Conservation (phyloP, 2,797 vertebrate species). For the Merluccius polli region DNA sequence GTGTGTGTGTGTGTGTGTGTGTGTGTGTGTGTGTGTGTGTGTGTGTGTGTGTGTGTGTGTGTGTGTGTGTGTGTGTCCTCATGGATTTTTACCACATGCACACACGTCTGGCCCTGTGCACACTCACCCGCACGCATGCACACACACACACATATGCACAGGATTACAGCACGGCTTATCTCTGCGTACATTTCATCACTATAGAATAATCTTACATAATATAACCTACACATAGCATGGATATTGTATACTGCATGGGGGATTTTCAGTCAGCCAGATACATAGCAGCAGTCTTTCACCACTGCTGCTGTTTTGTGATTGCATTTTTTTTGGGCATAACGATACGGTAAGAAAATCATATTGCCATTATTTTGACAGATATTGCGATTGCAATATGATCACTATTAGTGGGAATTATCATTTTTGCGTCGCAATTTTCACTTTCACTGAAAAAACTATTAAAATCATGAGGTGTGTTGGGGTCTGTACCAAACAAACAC, state of each 20-base stretch:
- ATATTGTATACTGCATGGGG: constrained; percentile 12
- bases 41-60: constrained; percentile 12
- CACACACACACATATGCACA: constrained; percentile 12
- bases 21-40: constrained; percentile 1
- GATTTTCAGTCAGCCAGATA: constrained; percentile 4
- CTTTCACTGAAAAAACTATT: too few relatives aligned
- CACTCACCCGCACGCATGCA: constrained; percentile 2
- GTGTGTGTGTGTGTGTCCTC: constrained; percentile 23
- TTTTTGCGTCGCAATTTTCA: too few relatives aligned
- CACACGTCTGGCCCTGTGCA: too few relatives aligned
- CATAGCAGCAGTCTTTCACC: neutral
- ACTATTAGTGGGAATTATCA: too few relatives aligned
- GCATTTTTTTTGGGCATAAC: too few relatives aligned
- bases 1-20: constrained; percentile 13
- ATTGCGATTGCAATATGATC: too few relatives aligned
- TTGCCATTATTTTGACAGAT: too few relatives aligned
- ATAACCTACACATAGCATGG: neutral
- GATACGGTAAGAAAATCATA: too few relatives aligned
- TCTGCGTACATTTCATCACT: constrained; percentile 32
- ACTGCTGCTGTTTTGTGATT: neutral
- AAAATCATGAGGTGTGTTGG: too few relatives aligned
- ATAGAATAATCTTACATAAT: constrained; percentile 33
- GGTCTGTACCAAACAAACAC: too few relatives aligned
- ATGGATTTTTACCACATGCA: constrained; percentile 53
- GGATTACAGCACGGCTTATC: constrained; percentile 35